A percentile compares a stretch with the other conserved stretches of the same genome.
These are phyloP conservation scores for Molossus alvarezi DNA, from an alignment of 2,797 vertebrate species.

Conservation along the genomic window DNA sequence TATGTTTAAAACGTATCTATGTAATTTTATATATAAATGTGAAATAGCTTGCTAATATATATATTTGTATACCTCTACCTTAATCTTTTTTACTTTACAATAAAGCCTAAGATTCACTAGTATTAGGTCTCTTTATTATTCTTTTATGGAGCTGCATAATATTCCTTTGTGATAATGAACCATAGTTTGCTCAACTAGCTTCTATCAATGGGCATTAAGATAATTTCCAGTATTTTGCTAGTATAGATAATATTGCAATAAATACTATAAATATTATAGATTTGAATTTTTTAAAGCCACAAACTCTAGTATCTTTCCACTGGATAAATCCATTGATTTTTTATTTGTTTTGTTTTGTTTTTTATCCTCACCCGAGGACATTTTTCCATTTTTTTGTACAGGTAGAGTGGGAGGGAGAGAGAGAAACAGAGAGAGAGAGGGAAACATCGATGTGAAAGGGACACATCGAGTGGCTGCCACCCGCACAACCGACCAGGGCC, in stretches of 20 bases:
- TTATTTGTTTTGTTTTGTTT: too few relatives aligned
- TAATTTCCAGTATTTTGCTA: constrained; percentile 23
- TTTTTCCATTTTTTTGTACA: too few relatives aligned
- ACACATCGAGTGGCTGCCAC: too few relatives aligned
- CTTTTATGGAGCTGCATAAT: not conserved
- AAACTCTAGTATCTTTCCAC: not conserved
- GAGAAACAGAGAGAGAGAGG: too few relatives aligned
- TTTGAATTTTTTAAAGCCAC: constrained; percentile 26
- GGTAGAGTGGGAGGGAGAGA: too few relatives aligned
- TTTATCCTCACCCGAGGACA: too few relatives aligned
- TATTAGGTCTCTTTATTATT: not conserved
- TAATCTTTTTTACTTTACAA: not conserved
- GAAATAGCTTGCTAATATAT: too few relatives aligned
- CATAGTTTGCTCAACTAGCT: not conserved
- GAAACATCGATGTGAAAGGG: too few relatives aligned
- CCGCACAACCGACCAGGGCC: too few relatives aligned
- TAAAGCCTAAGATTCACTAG: not conserved
- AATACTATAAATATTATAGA: not conserved
- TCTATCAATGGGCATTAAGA: not conserved
- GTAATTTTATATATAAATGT: fast-evolving
- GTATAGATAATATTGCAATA: not conserved
- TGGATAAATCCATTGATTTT: not conserved
- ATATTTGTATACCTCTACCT: not conserved
- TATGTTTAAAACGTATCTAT: not conserved
- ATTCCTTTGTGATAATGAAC: not conserved